Evolutionary conservation across 2,797 vertebrate species (phyloP).

Genomic region (Pogoniulus pusillus): DNA sequence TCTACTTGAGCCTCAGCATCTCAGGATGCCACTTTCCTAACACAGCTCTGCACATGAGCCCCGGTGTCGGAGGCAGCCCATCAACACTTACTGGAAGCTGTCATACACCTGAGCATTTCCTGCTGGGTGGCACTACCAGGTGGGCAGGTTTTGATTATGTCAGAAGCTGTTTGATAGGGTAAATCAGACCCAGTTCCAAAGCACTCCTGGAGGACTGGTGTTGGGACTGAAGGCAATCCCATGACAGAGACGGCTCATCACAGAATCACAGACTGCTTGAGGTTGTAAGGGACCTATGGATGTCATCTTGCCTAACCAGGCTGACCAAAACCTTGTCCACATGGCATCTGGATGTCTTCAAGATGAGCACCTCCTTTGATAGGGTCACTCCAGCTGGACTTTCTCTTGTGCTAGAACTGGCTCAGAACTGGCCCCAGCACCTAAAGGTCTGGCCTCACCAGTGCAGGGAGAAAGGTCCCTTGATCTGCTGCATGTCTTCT

Average conservation of each 20-base stretch:
- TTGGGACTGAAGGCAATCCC: neutral
- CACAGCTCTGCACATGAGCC: neutral
- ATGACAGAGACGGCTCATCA: neutral
- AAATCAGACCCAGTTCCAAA: neutral
- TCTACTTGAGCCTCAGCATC: neutral
- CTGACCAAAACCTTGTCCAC: too few relatives aligned
- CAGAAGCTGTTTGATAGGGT: too few relatives aligned
- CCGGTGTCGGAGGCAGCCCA: fast-evolving
- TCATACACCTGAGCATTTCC: neutral
- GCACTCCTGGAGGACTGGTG: neutral
- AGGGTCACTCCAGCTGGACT: neutral
- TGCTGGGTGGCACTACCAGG: neutral
- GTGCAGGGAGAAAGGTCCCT: neutral
- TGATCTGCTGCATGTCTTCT: too few relatives aligned
- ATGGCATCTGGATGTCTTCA: neutral
- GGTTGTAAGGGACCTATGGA: neutral
- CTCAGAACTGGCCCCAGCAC: neutral
- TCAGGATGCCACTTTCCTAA: neutral
- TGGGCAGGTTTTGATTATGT: neutral
- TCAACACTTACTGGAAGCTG: neutral
- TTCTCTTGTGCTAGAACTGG: neutral
- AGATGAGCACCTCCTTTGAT: neutral
- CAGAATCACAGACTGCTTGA: neutral
- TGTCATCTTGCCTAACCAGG: too few relatives aligned
- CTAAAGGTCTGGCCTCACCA: neutral